Evolutionary conservation across 2,888 invertebrate genomes (phyloP).

Genomic region (Thereva nobilitata): DNA sequence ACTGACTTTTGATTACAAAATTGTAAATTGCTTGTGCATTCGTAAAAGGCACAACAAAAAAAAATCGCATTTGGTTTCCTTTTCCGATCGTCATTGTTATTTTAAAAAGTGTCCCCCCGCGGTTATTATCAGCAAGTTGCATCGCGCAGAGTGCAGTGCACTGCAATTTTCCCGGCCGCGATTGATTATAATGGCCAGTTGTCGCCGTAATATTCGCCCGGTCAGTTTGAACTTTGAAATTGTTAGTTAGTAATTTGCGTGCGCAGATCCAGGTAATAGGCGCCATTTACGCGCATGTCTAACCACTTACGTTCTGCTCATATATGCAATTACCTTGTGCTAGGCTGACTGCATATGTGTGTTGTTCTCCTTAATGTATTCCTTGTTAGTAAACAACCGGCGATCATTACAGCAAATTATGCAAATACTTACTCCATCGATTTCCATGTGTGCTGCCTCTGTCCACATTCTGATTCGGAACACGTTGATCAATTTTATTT

Average conservation of each 20-base stretch:
- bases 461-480: conserved; percentile 45
- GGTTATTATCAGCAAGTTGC: no score
- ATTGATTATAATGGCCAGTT: conserved; percentile 31
- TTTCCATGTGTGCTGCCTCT: background rate
- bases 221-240: conserved; percentile 28
- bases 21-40: no score
- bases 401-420: conserved; percentile 43
- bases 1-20: no score
- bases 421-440: conserved; percentile 37
- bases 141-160: background rate
- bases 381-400: conserved; percentile 41
- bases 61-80: no score
- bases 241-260: conserved; percentile 34
- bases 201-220: conserved; percentile 20
- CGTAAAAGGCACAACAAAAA: no score
- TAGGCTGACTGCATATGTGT: background rate
- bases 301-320: conserved; percentile 14
- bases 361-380: conserved; percentile 35
- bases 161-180: conserved; percentile 12
- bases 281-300: conserved; percentile 38
- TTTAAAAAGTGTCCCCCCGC: no score
- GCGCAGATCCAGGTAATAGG: conserved; percentile 39
- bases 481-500: conserved; percentile 42
- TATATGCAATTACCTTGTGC: background rate
- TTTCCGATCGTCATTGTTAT: no score